Evolutionary conservation across 1,140 invertebrate species (phyloP), one percentile per base, ranked within the genome.

Genomic region (Phymastichus coffea): DNA sequence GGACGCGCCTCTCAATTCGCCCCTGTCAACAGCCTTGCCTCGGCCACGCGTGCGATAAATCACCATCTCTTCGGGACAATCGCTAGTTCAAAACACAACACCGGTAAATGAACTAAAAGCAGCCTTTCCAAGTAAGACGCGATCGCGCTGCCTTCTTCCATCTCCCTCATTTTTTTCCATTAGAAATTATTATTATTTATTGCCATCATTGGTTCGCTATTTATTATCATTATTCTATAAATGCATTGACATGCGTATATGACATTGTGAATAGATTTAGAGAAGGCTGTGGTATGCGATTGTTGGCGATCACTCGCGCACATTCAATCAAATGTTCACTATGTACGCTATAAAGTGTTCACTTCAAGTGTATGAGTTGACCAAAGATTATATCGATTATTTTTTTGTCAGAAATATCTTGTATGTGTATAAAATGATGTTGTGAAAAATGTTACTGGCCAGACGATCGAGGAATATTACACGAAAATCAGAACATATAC

Each of bases 41-140:
- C 87, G 58, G 87, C 88, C 53, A 87, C 87, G 43, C 82, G 87
- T 62, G 82, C 89, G 54, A 86, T 90, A 69, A 89, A 89, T 77
- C 87, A 89, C 67, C 88, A 89, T 79, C 80, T 90, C 62, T 88
- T 89, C 71, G 86, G 87, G 51, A 82, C 82, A 67, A 75, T 81
- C 51, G 80, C 80, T 66, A 77, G 81, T 66, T 70, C 79, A 30
- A 82, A 72, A 41, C 77, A 78, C 47, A 68, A 72, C 58, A 70
- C 69, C 54, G 72, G 73, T 75, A 71, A 71, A 68, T 67, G 53
- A 67, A 64, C 33, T n/a, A n/a, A n/a, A 33, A 33, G 33, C 43
- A 55, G 56, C 61, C 55, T 66, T 70, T 63, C 64, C 65, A 70
- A 70, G 67, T 67, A 70, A 69, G 69, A 66, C 69, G 66, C 64